Percentiles rank a stretch among this genome's conserved stretches.
Evolutionary conservation across 1,140 invertebrate species (phyloP).

Genomic region (Coenobita brevimanus): DNA sequence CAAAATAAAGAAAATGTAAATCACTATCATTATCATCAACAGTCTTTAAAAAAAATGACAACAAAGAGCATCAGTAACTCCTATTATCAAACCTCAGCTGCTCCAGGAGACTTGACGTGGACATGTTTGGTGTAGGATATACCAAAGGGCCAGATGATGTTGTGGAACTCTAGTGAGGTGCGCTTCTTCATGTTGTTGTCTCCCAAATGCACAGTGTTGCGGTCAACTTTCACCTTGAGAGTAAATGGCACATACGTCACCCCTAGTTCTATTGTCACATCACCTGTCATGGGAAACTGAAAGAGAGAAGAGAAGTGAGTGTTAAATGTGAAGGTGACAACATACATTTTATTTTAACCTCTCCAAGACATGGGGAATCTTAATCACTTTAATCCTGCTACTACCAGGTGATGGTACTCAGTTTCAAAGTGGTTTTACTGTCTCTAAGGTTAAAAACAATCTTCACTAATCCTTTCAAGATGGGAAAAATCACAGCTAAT

Average conservation of each 20-base stretch:
- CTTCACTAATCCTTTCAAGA: no score
- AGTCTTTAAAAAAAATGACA: neutral
- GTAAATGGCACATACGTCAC: slow-evolving; percentile 14
- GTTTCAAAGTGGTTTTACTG: no score
- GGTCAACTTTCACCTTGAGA: slow-evolving; percentile 48
- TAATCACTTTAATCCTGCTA: no score
- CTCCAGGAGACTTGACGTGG: slow-evolving; percentile 15
- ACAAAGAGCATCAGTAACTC: neutral
- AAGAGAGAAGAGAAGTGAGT: neutral
- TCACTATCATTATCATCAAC: no score
- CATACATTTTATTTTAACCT: no score
- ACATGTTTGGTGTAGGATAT: slow-evolving; percentile 48
- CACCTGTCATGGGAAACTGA: slow-evolving; percentile 59
- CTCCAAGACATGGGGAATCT: no score
- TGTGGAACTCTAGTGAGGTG: slow-evolving; percentile 53
- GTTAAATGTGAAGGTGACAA: no score
- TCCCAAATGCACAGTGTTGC: slow-evolving; percentile 20
- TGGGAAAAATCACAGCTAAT: no score
- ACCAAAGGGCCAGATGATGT: slow-evolving; percentile 60
- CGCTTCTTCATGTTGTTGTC: slow-evolving; percentile 39
- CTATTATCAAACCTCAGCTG: neutral
- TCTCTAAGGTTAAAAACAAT: no score
- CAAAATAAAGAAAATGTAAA: no score
- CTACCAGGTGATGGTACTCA: no score
- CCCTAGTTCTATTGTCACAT: slow-evolving; percentile 51